phyloP scores from a whole-genome alignment of 35 echinoderm and acorn worm species.

The Hemicentrotus pulcherrimus region DNA sequence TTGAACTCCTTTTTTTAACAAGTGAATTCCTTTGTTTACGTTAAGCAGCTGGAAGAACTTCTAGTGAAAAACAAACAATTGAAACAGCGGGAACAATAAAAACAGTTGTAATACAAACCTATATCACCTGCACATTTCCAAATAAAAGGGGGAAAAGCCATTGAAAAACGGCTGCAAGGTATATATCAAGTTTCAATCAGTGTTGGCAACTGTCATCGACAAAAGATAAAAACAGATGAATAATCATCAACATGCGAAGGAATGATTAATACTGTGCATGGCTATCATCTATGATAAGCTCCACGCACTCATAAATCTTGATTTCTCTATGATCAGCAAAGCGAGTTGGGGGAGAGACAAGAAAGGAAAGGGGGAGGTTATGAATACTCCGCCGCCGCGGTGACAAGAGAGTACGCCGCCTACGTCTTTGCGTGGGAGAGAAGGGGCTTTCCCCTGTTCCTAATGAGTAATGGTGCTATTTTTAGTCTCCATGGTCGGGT shows the following conservation, averaged over 20 bases:
- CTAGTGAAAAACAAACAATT: no score
- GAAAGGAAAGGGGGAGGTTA: background rate
- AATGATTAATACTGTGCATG: background rate
- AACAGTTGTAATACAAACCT: background rate
- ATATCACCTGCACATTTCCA: background rate
- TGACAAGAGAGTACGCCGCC: slow-evolving; percentile 19
- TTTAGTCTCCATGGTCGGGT: background rate
- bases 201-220: background rate
- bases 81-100: no score
- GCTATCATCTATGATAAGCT: background rate
- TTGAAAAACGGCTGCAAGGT: background rate
- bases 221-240: background rate
- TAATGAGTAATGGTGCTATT: background rate
- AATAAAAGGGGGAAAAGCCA: background rate
- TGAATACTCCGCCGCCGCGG: background rate
- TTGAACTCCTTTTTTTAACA: no score
- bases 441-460: background rate
- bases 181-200: background rate
- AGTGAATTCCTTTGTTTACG: no score
- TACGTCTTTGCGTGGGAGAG: slow-evolving; percentile 29
- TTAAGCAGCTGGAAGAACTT: no score
- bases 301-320: slow-evolving; percentile 43
- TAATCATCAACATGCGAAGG: background rate
- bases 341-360: background rate
- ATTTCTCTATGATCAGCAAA: background rate